Evolutionary conservation across 2,888 invertebrate species (phyloP), one percentile per base, ranked within the genome.

Genomic region (Iphiclides podalirius): DNA sequence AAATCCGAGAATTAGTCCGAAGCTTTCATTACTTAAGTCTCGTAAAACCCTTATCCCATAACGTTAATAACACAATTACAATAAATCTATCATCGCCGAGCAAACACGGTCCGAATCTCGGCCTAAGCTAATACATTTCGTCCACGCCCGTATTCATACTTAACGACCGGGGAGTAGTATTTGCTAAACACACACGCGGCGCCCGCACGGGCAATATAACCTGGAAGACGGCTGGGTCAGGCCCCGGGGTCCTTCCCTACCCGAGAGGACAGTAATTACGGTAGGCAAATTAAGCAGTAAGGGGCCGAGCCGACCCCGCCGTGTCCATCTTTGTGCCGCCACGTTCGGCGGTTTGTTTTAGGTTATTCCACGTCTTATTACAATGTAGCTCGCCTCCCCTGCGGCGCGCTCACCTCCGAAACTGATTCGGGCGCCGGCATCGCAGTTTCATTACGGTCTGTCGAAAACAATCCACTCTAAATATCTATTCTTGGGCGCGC

Each of bases 221-320:
- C 81, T 81, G 81, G 64, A 86, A 87, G 87, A 87, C 79, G 84
- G 75, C 75, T 68, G 79, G 79, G 79, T 78, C 80, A 80, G 73
- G 77, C 78, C 81, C 77, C 72, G 70, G 81, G 84, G 79, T 77
- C 76, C 75, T 76, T 75, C 80, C 84, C 81, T 72, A 75, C 82
- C 86, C 86, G 77, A 78, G 82, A 86, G 86, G 88, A 88, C 88
- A 89, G 89, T 89, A 89, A 89, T 89, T 89, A 89, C 89, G 86
- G 88, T 87, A 89, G 89, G 89, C 89, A 89, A 89, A 89, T 89
- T 89, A 89, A 89, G 89, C 89, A 89, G 88, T 87, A 79, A 85
- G 86, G 84, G 84, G 76, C 76, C 79, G 66, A 61, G 58, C 60
- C 65, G 66, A 69, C 75, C 73, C 71, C 67, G 74, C 73, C 74